A percentile compares a stretch with the other conserved stretches of the same genome.
These are phyloP conservation scores for Litoditis marina DNA, from an alignment of 2,888 invertebrate species.

Conservation along the genomic window DNA sequence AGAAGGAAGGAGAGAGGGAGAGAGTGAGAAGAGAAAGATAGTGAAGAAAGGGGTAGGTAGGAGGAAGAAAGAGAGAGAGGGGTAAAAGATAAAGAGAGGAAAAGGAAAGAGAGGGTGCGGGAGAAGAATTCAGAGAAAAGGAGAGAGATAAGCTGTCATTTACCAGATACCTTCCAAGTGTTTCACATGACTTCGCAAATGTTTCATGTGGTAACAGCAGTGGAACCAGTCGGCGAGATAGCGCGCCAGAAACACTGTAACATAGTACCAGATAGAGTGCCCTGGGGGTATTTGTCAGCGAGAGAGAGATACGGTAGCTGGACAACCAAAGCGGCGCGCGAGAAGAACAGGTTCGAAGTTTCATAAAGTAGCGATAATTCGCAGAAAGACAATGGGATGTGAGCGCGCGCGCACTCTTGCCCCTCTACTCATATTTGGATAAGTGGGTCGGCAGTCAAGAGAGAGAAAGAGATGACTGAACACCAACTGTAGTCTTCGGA, in stretches of 20 bases:
- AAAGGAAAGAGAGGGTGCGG: too few species aligned
- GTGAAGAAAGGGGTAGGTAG: neutral
- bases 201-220: too few species aligned
- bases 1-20: neutral
- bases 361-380: constrained; percentile 26
- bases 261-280: too few species aligned
- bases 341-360: constrained; percentile 17
- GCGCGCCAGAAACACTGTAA: too few species aligned
- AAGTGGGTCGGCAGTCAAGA: constrained; percentile 6
- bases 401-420: neutral
- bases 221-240: neutral
- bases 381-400: constrained; percentile 4
- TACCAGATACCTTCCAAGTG: too few species aligned
- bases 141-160: neutral
- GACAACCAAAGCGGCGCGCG: constrained; percentile 5
- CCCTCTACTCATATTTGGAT: constrained; percentile 13
- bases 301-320: constrained; percentile 5
- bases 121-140: too few species aligned
- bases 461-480: neutral
- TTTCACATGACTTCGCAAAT: neutral
- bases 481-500: neutral
- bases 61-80: neutral
- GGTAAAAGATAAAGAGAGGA: neutral
- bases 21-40: neutral
- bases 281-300: neutral